These are phyloP conservation scores for Aotus griseimembra DNA, from an alignment of 2,797 vertebrate species.

Conservation along the genomic window DNA sequence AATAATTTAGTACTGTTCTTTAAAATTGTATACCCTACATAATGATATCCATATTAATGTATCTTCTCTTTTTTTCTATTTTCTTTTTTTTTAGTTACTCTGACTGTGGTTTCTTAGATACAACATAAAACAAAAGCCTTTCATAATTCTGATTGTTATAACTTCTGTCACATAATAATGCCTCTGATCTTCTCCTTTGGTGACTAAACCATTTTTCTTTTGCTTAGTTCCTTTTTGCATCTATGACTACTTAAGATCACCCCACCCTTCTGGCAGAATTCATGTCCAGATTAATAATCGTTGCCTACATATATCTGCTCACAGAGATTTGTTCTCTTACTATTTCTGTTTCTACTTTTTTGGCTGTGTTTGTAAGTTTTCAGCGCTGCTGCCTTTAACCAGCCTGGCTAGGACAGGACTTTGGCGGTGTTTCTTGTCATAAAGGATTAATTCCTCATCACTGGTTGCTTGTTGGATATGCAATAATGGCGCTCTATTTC, in stretches of 20 bases:
- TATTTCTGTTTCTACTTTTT: background rate
- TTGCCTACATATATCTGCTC: constrained; percentile 21
- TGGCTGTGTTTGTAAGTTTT: constrained; percentile 14
- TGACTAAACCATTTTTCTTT: constrained; percentile 65
- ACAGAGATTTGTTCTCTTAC: background rate
- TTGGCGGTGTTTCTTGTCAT: background rate
- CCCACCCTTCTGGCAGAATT: constrained; percentile 48
- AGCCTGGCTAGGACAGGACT: background rate
- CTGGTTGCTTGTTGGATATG: background rate
- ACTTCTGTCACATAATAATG: constrained; percentile 76
- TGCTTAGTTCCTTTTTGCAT: background rate
- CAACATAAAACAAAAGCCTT: constrained; percentile 77
- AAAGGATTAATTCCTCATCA: background rate
- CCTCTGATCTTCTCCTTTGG: constrained; percentile 72
- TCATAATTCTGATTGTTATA: constrained; percentile 78
- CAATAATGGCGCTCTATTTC: background rate
- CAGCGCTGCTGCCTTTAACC: background rate
- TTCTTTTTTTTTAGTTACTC: constrained; percentile 50
- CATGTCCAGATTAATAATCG: constrained; percentile 66
- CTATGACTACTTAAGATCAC: constrained; percentile 14
- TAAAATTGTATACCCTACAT: constrained; percentile 68
- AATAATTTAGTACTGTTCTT: constrained; percentile 72
- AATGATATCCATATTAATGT: constrained; percentile 73
- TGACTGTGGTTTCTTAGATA: constrained; percentile 56
- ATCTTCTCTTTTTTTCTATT: constrained; percentile 62